Conservation (phyloP, 2,797 vertebrate species). For the Acipenser ruthenus region DNA sequence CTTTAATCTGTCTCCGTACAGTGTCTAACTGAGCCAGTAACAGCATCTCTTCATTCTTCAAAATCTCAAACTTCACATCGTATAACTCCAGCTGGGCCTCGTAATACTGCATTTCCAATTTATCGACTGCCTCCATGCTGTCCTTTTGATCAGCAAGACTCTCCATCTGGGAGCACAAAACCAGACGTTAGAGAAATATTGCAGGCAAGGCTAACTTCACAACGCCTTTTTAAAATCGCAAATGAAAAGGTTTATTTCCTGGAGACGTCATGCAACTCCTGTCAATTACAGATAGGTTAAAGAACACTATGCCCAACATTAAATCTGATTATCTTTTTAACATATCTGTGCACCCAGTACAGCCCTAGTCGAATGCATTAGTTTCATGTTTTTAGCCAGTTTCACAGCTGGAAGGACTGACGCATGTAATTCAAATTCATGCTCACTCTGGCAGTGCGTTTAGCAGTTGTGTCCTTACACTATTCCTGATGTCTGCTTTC, state of each 20-base stretch:
- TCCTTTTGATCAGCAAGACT: slow-evolving; percentile 50
- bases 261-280: neutral
- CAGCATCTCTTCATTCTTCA: slow-evolving; percentile 86
- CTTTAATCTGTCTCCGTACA: slow-evolving; percentile 78
- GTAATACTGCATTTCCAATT: slow-evolving; percentile 84
- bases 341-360: no score
- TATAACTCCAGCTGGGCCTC: slow-evolving; percentile 84
- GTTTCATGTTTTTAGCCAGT: no score
- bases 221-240: neutral
- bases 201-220: neutral
- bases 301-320: no score
- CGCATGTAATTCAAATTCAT: neutral
- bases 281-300: neutral
- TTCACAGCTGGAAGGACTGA: neutral
- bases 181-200: neutral
- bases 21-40: slow-evolving; percentile 76
- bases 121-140: slow-evolving; percentile 51
- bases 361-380: no score
- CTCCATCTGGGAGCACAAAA: slow-evolving; percentile 56
- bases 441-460: neutral
- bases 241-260: neutral
- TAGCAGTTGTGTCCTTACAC: slow-evolving; percentile 45
- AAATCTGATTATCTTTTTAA: no score
- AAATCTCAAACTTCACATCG: slow-evolving; percentile 78
- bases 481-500: slow-evolving; percentile 60